Base-by-base conservation (phyloP, 1,140 invertebrate species). In the Trissolcus basalis region DNA sequence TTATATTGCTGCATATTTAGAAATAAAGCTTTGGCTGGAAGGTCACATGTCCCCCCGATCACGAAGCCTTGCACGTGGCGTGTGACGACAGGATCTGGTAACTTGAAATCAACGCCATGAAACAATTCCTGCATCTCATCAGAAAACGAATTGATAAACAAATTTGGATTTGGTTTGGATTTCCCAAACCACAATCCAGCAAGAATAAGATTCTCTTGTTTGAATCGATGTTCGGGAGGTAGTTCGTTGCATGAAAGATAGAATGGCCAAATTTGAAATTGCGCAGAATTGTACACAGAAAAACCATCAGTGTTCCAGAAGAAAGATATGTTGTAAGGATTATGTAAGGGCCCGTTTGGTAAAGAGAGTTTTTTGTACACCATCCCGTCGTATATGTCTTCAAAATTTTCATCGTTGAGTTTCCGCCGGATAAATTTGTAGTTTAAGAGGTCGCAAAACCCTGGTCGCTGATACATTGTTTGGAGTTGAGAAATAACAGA, bases 181-280 rank as follows among this genome's bases (percentile, higher is more conserved):
- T 43, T 43, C 10, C 76, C 76, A 59, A 74, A 74, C 76, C 76
- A 78, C n/a, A 78, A 11, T 0, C 76, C 76, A 16, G 55, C 55
- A 9, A 78, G 53, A 35, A 78, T 60, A 9, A 68, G 33, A 19
- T 76, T 79, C 54, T 75, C 77, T 53, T 71, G 45, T 12, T 67
- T 55, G 0, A 43, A 35, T 19, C 76, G 41, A 4, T 54, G 3
- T 12, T 32, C n/a, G 14, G 49, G 70, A 10, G 71, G 65, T n/a
- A 74, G 51, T 54, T 78, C 65, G 56, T 75, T 84, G 59, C 9
- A 61, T 58, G 0, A 80, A 13, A 19, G 81, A 73, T 33, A 82
- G n/a, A 70, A 15, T 82, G 82, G 80, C 81, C 83, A 41, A 83
- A 51, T 39, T 64, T 63, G 41, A 61, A 67, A 61, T n/a, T 77